Percentiles rank a stretch among this genome's conserved stretches.
Conservation (phyloP, 64 coral and sea anemone species). For the Actinia tenebrosa region DNA sequence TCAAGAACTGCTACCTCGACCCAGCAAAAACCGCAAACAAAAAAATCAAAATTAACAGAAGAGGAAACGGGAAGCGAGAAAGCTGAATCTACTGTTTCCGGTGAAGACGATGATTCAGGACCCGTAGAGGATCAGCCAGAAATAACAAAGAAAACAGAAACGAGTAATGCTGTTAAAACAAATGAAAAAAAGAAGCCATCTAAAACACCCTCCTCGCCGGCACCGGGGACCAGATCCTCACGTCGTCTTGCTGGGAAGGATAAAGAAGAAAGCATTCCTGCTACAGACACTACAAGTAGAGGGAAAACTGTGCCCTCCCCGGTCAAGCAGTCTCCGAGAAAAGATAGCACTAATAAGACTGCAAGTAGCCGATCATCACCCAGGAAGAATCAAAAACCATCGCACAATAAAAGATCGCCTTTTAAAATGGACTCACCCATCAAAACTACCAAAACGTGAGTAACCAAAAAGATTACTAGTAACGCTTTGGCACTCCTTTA, state of each 20-base stretch:
- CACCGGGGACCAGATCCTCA: neutral
- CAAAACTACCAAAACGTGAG: neutral
- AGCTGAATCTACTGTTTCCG: neutral
- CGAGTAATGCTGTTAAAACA: neutral
- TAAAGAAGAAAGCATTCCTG: neutral
- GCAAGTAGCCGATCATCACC: neutral
- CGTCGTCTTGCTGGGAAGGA: neutral
- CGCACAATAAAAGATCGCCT: neutral
- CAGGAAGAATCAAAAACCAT: neutral
- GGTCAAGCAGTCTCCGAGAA: neutral
- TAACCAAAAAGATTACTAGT: neutral
- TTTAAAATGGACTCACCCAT: neutral
- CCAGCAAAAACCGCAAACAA: conserved; percentile 19
- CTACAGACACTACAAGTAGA: neutral
- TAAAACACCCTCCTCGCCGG: neutral
- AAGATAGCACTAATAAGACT: neutral
- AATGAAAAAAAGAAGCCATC: neutral
- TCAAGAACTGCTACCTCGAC: conserved; percentile 21
- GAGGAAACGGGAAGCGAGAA: neutral
- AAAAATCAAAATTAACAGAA: neutral
- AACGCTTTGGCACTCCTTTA: neutral
- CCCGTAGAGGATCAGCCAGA: neutral
- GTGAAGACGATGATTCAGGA: neutral
- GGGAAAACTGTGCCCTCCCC: neutral
- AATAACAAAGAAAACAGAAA: neutral